Evolutionary conservation across 2,888 invertebrate genomes (phyloP).

Genomic region (Drosophila anomelani): DNA sequence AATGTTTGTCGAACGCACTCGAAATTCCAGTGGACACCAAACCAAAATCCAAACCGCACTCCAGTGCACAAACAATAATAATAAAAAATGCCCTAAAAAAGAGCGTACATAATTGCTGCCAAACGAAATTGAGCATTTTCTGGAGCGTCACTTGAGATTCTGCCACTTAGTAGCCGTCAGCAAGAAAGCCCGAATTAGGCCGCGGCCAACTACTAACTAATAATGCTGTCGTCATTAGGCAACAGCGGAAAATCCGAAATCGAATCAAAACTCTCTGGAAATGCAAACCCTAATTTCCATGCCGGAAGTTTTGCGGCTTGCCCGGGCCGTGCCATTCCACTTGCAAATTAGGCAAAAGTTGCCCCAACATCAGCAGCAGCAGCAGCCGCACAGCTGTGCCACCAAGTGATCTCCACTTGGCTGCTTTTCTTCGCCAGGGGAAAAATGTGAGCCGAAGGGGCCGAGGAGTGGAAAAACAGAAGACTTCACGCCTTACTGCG

Average conservation of each 20-base stretch:
- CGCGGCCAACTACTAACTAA: conserved; percentile 58
- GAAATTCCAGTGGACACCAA: conserved; percentile 7
- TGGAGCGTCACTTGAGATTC: conserved; percentile 34
- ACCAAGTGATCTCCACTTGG: conserved; percentile 38
- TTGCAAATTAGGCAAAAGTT: conserved; percentile 70
- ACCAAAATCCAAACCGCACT: conserved; percentile 21
- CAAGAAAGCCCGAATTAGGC: conserved; percentile 42
- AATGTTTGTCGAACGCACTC: conserved; percentile 29
- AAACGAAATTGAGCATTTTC: conserved; percentile 12
- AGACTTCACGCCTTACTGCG: conserved; percentile 70
- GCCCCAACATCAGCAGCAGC: conserved; percentile 41
- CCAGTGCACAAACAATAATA: conserved; percentile 18
- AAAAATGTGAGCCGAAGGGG: conserved; percentile 16
- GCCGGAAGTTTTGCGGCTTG: conserved; percentile 68
- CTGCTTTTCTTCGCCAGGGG: conserved; percentile 11
- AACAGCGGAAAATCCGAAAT: conserved; percentile 36
- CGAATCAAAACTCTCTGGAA: conserved; percentile 66
- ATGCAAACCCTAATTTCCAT: conserved; percentile 70
- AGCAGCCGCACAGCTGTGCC: conserved; percentile 29
- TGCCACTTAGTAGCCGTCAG: conserved; percentile 33
- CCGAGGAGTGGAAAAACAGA: conserved; percentile 47
- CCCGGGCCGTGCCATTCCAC: conserved; percentile 62
- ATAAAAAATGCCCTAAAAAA: conserved; percentile 22
- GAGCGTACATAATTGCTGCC: conserved; percentile 9
- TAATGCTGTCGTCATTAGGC: conserved; percentile 67